Percentiles rank a stretch among this genome's conserved stretches.
phyloP scores from a whole-genome alignment of 2,113 vertebrate genomes.

The Thalassarche chlororhynchos region DNA sequence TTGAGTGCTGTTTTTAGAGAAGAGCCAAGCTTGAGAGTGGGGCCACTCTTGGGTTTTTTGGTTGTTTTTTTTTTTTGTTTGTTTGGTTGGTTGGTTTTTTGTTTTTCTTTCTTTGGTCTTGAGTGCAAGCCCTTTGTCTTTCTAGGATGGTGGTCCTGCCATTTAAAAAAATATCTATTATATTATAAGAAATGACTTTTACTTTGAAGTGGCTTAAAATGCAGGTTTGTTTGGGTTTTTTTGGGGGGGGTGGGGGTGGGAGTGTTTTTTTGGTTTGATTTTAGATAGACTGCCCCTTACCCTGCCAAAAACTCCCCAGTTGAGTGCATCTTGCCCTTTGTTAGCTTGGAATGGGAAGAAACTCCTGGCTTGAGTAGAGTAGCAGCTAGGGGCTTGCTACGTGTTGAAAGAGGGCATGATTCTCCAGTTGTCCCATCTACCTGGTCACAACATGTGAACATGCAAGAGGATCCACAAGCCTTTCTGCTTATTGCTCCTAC shows the following conservation, averaged over 20 bases:
- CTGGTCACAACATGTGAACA: neutral
- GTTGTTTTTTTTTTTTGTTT: neutral
- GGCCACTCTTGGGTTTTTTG: conserved; percentile 14
- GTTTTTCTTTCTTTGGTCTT: conserved; percentile 41
- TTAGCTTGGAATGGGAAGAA: conserved; percentile 17
- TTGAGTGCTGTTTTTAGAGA: conserved; percentile 64
- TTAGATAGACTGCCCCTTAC: neutral
- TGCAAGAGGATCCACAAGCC: conserved; percentile 48
- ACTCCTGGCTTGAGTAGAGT: conserved; percentile 40
- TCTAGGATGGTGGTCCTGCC: conserved; percentile 78
- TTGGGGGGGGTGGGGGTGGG: neutral
- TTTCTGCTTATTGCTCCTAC: conserved; percentile 64
- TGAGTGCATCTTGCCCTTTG: conserved; percentile 41
- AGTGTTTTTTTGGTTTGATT: neutral
- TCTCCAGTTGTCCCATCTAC: neutral
- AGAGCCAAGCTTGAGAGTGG: conserved; percentile 57
- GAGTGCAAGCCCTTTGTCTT: conserved; percentile 54
- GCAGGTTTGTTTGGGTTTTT: neutral
- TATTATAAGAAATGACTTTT: conserved; percentile 65
- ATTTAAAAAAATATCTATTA: conserved; percentile 58
- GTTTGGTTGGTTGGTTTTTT: neutral
- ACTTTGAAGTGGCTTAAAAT: conserved; percentile 70
- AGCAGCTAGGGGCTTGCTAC: conserved; percentile 38
- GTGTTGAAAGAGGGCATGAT: neutral
- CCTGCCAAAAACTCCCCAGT: neutral